These are phyloP conservation scores for Chloroceryle aenea DNA, from an alignment of 2,113 vertebrate genomes.

Conservation along the genomic window DNA sequence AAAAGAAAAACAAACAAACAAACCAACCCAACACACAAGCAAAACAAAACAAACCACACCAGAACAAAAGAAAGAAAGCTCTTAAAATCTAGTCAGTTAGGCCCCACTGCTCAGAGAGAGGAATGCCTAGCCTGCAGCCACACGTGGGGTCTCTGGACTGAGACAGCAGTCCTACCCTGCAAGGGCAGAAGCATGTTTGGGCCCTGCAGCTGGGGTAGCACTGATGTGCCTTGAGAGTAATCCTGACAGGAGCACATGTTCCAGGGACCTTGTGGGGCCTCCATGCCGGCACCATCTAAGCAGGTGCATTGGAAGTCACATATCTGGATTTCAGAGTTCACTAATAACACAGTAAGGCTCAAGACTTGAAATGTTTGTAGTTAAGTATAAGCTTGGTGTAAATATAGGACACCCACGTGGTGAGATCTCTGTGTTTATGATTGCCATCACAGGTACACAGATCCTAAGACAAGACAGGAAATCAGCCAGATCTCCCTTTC, in stretches of 20 bases:
- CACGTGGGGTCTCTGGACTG: background rate
- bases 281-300: background rate
- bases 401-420: accelerated
- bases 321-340: background rate
- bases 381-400: background rate
- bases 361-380: background rate
- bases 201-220: background rate
- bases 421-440: background rate
- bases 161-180: background rate
- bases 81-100: background rate
- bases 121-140: background rate
- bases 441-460: background rate
- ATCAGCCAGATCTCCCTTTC: background rate
- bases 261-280: background rate
- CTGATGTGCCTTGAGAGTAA: background rate
- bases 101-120: background rate
- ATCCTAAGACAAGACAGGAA: background rate
- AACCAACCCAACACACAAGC: too few relatives aligned
- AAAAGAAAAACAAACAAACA: too few relatives aligned
- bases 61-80: background rate
- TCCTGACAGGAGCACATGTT: background rate
- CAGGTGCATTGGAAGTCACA: background rate
- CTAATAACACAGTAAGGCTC: background rate
- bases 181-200: background rate
- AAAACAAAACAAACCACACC: too few relatives aligned